phyloP scores from a whole-genome alignment of 2,888 invertebrate species.

The Autographa pulchrina region DNA sequence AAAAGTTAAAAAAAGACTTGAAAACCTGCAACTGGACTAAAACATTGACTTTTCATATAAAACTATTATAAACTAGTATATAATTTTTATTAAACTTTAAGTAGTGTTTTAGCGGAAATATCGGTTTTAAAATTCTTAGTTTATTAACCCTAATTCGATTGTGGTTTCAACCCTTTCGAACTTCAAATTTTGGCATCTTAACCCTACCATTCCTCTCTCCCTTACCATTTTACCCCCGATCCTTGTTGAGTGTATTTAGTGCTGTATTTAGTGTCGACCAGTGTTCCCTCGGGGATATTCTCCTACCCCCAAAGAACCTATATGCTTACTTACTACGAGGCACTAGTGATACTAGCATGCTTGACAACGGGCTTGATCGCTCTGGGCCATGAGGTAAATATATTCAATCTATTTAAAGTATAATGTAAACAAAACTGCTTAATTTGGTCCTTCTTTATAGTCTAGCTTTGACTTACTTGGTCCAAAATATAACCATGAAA shows the following conservation, averaged over 20 bases:
- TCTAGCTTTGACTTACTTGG: too few relatives aligned
- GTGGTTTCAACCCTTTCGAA: background rate
- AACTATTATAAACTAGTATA: conserved; percentile 26
- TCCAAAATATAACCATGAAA: too few relatives aligned
- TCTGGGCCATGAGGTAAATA: conserved; percentile 74
- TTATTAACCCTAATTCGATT: conserved; percentile 27
- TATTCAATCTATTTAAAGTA: background rate
- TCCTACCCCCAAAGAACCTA: conserved; percentile 48
- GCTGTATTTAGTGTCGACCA: too few relatives aligned
- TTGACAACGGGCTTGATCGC: conserved; percentile 77
- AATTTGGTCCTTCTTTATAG: too few relatives aligned
- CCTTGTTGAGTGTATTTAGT: background rate
- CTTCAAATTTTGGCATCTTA: background rate
- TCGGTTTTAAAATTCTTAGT: conserved; percentile 53
- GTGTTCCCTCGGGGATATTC: conserved; percentile 14
- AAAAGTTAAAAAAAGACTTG: conserved; percentile 27
- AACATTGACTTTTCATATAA: conserved; percentile 13
- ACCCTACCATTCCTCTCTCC: background rate
- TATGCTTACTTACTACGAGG: conserved; percentile 78
- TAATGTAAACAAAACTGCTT: background rate
- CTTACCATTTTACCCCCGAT: background rate
- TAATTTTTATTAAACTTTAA: conserved; percentile 28
- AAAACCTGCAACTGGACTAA: conserved; percentile 31
- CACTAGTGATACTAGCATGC: conserved; percentile 80
- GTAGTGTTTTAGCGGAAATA: conserved; percentile 34